These are phyloP conservation scores for Oriolus oriolus DNA, from an alignment of 2,113 vertebrate genomes.

Conservation along the genomic window DNA sequence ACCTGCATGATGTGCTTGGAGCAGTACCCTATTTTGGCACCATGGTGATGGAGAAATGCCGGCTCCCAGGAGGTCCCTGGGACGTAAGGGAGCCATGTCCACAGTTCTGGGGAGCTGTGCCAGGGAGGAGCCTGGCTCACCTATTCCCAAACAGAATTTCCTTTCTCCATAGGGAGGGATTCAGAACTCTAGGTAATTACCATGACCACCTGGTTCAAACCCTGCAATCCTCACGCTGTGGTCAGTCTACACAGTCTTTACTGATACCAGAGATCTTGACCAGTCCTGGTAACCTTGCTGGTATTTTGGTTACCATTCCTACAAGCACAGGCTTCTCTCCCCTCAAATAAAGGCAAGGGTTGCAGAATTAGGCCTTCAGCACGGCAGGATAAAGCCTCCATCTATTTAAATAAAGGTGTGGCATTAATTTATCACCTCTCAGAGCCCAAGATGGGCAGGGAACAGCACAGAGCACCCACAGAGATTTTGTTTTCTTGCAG, in stretches of 20 bases:
- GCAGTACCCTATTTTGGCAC: background rate
- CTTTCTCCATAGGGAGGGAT: background rate
- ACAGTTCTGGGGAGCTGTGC: background rate
- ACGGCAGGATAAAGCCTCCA: background rate
- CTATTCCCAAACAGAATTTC: background rate
- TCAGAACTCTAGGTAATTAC: background rate
- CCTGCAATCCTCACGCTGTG: accelerated
- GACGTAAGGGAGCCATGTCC: accelerated
- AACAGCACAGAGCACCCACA: background rate
- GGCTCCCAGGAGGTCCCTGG: background rate
- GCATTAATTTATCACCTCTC: background rate
- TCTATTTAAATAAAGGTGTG: background rate
- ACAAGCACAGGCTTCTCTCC: background rate
- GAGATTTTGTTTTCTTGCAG: background rate
- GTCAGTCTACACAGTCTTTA: background rate
- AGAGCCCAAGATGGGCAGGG: background rate
- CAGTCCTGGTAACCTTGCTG: background rate
- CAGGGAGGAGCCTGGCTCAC: background rate
- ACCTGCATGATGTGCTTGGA: accelerated
- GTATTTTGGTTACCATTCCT: background rate
- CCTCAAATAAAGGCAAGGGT: background rate
- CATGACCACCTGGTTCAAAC: accelerated
- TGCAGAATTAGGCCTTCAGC: background rate
- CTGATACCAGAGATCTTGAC: accelerated
- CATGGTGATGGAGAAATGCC: accelerated